Evolutionary conservation across 37 sponge, comb jelly and placozoan species (phyloP).

Genomic region (Agelas oroides): DNA sequence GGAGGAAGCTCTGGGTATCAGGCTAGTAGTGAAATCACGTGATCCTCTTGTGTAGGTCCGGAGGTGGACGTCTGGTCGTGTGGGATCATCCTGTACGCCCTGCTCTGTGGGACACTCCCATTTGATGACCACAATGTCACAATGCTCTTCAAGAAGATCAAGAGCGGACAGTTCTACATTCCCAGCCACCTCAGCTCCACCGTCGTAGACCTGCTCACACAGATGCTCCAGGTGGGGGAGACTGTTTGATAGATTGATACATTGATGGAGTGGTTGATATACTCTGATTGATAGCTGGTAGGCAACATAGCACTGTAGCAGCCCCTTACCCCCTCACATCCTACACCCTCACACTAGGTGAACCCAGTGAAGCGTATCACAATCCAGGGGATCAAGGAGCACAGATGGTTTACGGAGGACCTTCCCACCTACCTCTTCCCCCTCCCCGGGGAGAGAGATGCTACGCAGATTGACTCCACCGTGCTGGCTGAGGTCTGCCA

Average conservation of each 20-base stretch:
- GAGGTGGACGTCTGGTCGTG: slow-evolving; percentile 99
- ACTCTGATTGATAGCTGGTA: too few relatives aligned
- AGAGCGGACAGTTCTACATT: slow-evolving; percentile 81
- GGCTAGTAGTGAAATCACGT: background rate
- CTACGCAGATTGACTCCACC: slow-evolving; percentile 55
- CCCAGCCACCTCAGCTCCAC: slow-evolving; percentile 75
- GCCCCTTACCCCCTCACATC: too few relatives aligned
- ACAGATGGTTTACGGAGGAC: slow-evolving; percentile 78
- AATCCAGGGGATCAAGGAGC: slow-evolving; percentile 79
- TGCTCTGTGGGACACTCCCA: slow-evolving; percentile 93
- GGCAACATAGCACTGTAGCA: too few relatives aligned
- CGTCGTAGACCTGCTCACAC: slow-evolving; percentile 73
- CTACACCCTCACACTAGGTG: slow-evolving; percentile 55
- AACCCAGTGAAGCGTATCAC: slow-evolving; percentile 89
- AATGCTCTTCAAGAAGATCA: slow-evolving; percentile 92
- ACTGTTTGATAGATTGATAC: too few relatives aligned
- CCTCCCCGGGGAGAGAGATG: slow-evolving; percentile 16
- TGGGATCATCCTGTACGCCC: slow-evolving; percentile 95
- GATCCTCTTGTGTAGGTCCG: background rate
- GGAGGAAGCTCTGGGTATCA: too few relatives aligned
- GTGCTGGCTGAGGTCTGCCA: slow-evolving; percentile 78
- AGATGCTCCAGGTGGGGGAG: slow-evolving; percentile 83
- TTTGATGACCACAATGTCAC: slow-evolving; percentile 94
- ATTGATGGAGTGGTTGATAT: too few relatives aligned
- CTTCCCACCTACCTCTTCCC: slow-evolving; percentile 88